These are phyloP conservation scores for Xylocopa sonorina DNA, from an alignment of 1,140 invertebrate species.

Conservation along the genomic window DNA sequence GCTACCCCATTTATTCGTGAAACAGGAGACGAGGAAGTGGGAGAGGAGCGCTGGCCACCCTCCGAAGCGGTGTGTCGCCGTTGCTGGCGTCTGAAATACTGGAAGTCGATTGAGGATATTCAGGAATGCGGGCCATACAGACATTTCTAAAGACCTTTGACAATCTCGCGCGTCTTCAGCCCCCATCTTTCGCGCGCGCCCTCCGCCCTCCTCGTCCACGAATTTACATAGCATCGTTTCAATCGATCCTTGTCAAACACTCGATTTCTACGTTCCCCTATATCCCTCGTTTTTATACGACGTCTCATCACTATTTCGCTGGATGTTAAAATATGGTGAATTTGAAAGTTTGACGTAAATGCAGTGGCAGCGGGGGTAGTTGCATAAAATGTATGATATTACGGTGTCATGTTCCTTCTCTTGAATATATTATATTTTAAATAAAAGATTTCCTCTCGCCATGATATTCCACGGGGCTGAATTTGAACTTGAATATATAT, in stretches of 20 bases:
- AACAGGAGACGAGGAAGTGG: constrained; percentile 10
- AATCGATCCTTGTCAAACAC: not conserved
- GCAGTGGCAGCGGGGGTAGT: too few relatives aligned
- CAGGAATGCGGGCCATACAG: constrained; percentile 64
- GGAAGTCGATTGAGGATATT: constrained; percentile 54
- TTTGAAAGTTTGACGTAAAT: not conserved
- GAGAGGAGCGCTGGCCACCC: constrained; percentile 11
- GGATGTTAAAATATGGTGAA: too few relatives aligned
- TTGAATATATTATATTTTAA: not conserved
- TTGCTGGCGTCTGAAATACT: constrained; percentile 34
- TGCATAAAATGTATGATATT: not conserved
- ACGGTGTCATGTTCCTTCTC: not conserved
- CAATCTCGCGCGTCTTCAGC: constrained; percentile 63
- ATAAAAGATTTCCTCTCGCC: not conserved
- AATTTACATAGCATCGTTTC: constrained; percentile 25
- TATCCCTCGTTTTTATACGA: too few relatives aligned
- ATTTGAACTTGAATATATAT: not conserved
- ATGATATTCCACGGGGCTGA: not conserved
- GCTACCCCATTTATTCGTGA: constrained; percentile 32
- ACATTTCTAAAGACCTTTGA: constrained; percentile 69
- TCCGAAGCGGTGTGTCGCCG: constrained; percentile 15
- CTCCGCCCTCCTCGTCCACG: not conserved
- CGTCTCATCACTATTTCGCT: too few relatives aligned
- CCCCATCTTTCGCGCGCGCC: not conserved
- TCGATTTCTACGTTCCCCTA: not conserved